Percentiles rank a stretch among this genome's conserved stretches.
These are phyloP conservation scores for Spilosoma lubricipeda DNA, from an alignment of 2,888 invertebrate genomes.

Conservation along the genomic window DNA sequence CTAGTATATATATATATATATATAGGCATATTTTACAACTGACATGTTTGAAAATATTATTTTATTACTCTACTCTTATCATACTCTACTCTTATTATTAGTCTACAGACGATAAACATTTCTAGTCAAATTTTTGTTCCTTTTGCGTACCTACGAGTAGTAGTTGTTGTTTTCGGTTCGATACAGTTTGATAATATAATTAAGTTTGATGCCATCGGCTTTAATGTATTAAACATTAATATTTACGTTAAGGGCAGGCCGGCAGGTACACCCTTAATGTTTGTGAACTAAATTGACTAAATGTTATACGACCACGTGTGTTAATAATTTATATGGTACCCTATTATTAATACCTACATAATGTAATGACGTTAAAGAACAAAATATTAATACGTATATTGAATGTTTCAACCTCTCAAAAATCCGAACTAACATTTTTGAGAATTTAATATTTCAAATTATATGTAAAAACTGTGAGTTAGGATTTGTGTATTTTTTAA, in stretches of 20 bases:
- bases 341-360: not conserved
- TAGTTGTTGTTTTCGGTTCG: no score
- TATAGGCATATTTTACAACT: no score
- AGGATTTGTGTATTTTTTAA: not conserved
- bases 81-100: no score
- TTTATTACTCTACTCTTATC: no score
- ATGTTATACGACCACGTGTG: not conserved
- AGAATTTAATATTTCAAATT: not conserved
- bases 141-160: no score
- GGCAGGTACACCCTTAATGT: not conserved
- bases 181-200: not conserved
- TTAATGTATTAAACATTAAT: slow-evolving; percentile 6
- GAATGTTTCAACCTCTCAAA: not conserved
- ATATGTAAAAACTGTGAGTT: not conserved
- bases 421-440: not conserved
- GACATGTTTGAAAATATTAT: not conserved
- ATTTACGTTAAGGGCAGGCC: not conserved
- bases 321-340: not conserved
- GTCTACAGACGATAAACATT: not conserved
- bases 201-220: not conserved
- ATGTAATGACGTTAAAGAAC: not conserved
- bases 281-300: not conserved
- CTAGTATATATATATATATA: no score
- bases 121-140: not conserved
- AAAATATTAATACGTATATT: not conserved